These are phyloP conservation scores for Eilema griseolum DNA, from an alignment of 2,888 invertebrate species.

Conservation along the genomic window DNA sequence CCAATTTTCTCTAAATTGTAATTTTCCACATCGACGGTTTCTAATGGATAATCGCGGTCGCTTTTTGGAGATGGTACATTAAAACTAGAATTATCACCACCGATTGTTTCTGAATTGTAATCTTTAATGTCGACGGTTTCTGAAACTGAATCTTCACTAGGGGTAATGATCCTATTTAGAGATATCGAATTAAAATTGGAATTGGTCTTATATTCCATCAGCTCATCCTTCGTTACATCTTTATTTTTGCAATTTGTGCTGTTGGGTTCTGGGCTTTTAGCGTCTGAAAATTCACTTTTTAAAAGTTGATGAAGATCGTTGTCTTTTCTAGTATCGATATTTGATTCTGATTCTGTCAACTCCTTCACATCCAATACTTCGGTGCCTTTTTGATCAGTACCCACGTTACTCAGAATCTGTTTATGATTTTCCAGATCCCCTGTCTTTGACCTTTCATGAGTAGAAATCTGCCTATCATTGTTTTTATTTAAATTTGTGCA, in stretches of 20 bases:
- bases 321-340: background rate
- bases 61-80: background rate
- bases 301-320: conserved; percentile 1
- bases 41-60: background rate
- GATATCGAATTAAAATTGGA: background rate
- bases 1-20: background rate
- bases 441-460: background rate
- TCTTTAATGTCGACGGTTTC: background rate
- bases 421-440: background rate
- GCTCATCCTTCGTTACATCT: background rate
- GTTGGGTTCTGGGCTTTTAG: background rate
- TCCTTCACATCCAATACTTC: background rate
- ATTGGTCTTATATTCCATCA: background rate
- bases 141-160: background rate
- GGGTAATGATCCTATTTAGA: background rate
- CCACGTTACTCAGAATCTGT: background rate
- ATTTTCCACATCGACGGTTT: background rate
- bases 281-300: background rate
- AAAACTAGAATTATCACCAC: background rate
- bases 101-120: too few relatives aligned
- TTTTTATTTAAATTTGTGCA: background rate
- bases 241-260: background rate
- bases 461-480: background rate
- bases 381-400: background rate
- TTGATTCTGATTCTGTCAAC: background rate